Conservation (phyloP, 2,888 invertebrate genomes). For the Furcula furcula region DNA sequence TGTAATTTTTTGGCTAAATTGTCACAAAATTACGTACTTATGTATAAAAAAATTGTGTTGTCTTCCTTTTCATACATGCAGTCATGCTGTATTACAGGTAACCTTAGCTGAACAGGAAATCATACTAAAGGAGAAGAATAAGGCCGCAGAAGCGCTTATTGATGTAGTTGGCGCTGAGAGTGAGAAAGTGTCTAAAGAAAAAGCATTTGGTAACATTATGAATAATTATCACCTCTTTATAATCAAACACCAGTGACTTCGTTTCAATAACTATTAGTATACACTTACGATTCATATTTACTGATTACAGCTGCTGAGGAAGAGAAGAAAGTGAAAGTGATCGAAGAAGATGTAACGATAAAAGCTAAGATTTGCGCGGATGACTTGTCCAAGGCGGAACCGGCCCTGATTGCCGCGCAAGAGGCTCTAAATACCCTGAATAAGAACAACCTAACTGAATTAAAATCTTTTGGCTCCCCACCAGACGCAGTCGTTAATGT, state of each 20-base stretch:
- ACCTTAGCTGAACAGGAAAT: constrained; percentile 88
- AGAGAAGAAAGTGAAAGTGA: constrained; percentile 93
- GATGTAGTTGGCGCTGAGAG: constrained; percentile 94
- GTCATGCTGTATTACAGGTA: constrained; percentile 64
- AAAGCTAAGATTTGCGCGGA: constrained; percentile 93
- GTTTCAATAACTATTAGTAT: too few species aligned
- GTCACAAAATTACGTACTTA: too few species aligned
- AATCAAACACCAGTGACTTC: too few species aligned
- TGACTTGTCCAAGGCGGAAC: constrained; percentile 95
- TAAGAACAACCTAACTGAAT: constrained; percentile 95
- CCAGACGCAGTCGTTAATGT: constrained; percentile 94
- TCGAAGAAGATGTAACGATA: constrained; percentile 93
- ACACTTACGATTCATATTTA: too few species aligned
- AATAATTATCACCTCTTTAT: too few species aligned
- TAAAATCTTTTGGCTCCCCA: constrained; percentile 96
- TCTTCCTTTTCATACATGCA: too few species aligned
- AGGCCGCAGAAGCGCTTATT: constrained; percentile 93
- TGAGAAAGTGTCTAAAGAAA: constrained; percentile 94
- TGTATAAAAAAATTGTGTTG: too few species aligned
- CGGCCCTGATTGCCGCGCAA: constrained; percentile 93
- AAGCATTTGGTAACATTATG: constrained; percentile 89
- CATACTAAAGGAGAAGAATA: constrained; percentile 92
- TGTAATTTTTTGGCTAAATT: too few species aligned
- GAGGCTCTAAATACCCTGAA: constrained; percentile 95
- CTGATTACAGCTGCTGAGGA: constrained; percentile 86